A percentile compares a stretch with the other conserved stretches of the same genome.
Evolutionary conservation across 2,113 vertebrate genomes (phyloP).

Genomic region (Urocynchramus pylzowi): DNA sequence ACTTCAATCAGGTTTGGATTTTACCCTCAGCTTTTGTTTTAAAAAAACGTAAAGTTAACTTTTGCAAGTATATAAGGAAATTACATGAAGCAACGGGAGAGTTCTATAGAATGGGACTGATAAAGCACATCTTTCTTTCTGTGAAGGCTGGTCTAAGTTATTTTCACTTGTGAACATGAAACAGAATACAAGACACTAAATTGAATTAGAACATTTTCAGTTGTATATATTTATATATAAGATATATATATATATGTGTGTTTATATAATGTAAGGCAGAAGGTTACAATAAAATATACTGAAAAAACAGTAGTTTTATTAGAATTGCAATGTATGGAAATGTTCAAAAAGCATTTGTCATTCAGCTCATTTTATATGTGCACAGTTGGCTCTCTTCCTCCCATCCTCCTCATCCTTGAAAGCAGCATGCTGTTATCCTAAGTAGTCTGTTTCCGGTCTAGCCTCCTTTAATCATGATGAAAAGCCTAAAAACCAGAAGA

Average conservation of each 20-base stretch:
- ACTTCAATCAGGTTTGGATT: neutral
- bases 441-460: neutral
- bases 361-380: slow-evolving; percentile 23
- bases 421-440: neutral
- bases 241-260: neutral
- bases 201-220: neutral
- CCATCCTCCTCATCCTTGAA: neutral
- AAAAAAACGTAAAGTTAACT: neutral
- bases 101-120: neutral
- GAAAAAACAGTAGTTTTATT: neutral
- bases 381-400: neutral
- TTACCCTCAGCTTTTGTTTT: neutral
- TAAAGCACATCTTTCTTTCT: neutral
- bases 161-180: neutral
- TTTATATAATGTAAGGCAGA: neutral
- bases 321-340: neutral
- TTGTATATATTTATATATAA: neutral
- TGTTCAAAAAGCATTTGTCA: neutral
- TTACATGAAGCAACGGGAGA: neutral
- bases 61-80: neutral
- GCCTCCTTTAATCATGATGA: slow-evolving; percentile 7
- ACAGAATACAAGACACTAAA: neutral
- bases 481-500: slow-evolving; percentile 35
- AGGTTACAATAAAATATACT: neutral
- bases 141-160: neutral